Conservation (phyloP, 1,140 invertebrate species). For the Aphaenogaster floridana region DNA sequence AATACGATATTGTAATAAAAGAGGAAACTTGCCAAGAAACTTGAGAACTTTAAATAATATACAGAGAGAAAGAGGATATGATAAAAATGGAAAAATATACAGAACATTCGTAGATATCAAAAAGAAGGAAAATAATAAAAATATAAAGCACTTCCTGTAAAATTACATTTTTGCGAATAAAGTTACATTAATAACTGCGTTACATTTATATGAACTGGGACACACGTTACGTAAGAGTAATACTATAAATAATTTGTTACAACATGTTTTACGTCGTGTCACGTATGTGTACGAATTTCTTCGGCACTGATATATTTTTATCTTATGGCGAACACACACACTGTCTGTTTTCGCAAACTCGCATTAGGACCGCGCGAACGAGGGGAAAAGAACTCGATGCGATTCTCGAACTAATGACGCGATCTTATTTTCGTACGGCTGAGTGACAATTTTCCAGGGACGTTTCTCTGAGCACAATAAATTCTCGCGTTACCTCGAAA, state of each 20-base stretch:
- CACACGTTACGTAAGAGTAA: constrained; percentile 11
- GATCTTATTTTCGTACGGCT: constrained; percentile 38
- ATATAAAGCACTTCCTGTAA: not conserved
- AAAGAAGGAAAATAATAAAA: not conserved
- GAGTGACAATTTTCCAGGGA: constrained; percentile 45
- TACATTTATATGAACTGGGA: not conserved
- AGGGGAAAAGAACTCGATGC: not conserved
- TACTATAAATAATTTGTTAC: constrained; percentile 51
- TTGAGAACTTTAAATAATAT: not conserved
- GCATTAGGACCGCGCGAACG: not conserved
- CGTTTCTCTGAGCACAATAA: not conserved
- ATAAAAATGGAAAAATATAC: not conserved
- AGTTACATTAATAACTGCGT: constrained; percentile 3
- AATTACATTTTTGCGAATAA: not conserved
- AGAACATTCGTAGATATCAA: not conserved
- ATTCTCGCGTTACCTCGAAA: constrained; percentile 30
- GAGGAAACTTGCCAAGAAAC: not conserved
- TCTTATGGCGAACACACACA: not conserved
- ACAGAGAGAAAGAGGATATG: not conserved
- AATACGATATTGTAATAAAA: not conserved
- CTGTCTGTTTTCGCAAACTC: not conserved
- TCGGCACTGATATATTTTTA: constrained; percentile 35
- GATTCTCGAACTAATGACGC: constrained; percentile 33
- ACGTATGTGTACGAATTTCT: constrained; percentile 23
- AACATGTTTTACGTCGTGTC: constrained; percentile 1